phyloP scores from a whole-genome alignment of 2,797 vertebrate species.

The Alouatta caraya region DNA sequence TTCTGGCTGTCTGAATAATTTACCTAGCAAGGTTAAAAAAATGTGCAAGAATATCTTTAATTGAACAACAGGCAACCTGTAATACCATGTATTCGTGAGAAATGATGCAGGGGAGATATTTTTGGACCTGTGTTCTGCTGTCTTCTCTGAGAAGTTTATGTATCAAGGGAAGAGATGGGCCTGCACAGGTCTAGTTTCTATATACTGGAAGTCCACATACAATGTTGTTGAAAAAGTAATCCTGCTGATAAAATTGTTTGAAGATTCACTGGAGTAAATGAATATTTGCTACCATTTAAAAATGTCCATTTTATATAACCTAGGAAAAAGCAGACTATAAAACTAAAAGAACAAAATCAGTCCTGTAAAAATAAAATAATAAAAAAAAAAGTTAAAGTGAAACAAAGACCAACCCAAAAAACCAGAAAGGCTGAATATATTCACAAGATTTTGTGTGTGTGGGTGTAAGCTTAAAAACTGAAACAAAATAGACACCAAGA shows the following conservation, averaged over 20 bases:
- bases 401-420: not conserved
- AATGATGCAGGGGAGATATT: not conserved
- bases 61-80: not conserved
- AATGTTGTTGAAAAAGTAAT: not conserved
- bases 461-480: not conserved
- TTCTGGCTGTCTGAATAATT: conserved; percentile 5
- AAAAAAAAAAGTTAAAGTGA: not conserved
- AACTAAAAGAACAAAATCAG: not conserved
- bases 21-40: conserved; percentile 17
- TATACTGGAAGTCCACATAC: not conserved
- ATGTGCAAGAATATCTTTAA: not conserved
- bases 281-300: not conserved
- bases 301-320: not conserved
- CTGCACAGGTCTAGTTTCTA: not conserved
- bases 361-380: not conserved
- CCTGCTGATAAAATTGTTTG: not conserved
- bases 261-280: not conserved
- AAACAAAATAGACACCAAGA: not conserved
- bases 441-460: not conserved
- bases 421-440: not conserved
- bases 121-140: not conserved
- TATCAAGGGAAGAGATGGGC: not conserved
- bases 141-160: not conserved
- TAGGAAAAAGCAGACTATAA: not conserved
- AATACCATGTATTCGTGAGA: not conserved